Conservation (phyloP, 2,888 invertebrate genomes). For the Panopea generosa region DNA sequence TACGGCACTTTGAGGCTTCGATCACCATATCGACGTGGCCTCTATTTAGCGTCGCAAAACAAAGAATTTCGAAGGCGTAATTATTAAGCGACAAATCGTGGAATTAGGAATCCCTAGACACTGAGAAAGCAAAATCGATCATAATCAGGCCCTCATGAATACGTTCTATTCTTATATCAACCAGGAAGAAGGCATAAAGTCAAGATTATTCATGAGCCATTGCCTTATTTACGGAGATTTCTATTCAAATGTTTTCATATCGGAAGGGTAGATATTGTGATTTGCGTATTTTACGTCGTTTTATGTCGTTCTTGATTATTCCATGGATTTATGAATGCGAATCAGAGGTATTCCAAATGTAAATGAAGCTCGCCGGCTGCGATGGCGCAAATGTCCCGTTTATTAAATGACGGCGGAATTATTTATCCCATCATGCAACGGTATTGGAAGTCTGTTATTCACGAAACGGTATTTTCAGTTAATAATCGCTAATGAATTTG, state of each 20-base stretch:
- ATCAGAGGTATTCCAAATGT: too few relatives aligned
- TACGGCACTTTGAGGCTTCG: too few relatives aligned
- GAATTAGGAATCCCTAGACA: conserved; percentile 28
- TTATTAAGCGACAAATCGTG: conserved; percentile 24
- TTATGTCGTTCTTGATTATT: conserved; percentile 10
- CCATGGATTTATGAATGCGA: too few relatives aligned
- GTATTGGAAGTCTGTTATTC: too few relatives aligned
- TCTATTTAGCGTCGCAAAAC: conserved; percentile 22
- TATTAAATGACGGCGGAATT: too few relatives aligned
- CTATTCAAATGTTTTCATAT: conserved; percentile 29
- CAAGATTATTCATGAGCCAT: conserved; percentile 31
- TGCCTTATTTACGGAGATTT: conserved; percentile 33
- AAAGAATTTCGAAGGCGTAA: conserved; percentile 23
- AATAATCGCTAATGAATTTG: too few relatives aligned
- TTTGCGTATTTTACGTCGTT: conserved; percentile 22
- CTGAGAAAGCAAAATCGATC: conserved; percentile 27
- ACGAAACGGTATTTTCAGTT: too few relatives aligned
- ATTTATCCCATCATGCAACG: too few relatives aligned
- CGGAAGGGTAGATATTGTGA: conserved; percentile 10
- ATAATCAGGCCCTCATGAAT: conserved; percentile 28
- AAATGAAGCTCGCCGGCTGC: too few relatives aligned
- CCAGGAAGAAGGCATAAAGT: conserved; percentile 17
- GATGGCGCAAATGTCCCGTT: too few relatives aligned
- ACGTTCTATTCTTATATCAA: conserved; percentile 27
- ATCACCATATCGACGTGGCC: background rate